Evolutionary conservation across 1,140 invertebrate genomes (phyloP), one percentile per base, ranked within the genome.

Genomic region (Stegodyphus mimosarum): DNA sequence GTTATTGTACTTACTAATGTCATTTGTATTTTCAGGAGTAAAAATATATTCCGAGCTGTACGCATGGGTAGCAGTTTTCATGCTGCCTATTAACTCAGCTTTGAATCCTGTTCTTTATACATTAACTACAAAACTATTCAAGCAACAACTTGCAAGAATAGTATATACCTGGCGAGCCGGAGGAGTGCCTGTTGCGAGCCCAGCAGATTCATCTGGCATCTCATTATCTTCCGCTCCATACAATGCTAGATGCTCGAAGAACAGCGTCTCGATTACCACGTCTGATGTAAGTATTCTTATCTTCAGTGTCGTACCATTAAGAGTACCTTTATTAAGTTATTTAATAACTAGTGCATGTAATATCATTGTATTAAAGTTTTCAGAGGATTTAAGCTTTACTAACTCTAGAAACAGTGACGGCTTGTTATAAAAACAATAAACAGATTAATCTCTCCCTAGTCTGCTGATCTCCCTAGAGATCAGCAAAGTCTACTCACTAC

Each of bases 91-190:
- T 49, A 93, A 93, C 88, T 92, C 92, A 0, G 92, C 92, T 48
- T 89, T 93, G 49, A 93, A 93, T 88, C 92, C 92, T 0, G 89
- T 93, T 0, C 89, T 93, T 7, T 93, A 93, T 88, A 93, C 92
- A 0, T 87, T 93, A 6, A 92, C 92, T 11, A 88, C 87, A 13
- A 85, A 85, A 64, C 50, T 87, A 6, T 88, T 88, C 87, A 87
- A 79, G 66, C 87, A 87, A 73, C 87, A 83, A 11, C 15, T 88
- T n/a, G 79, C 87, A 4, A 72, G 81, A 13, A 77, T 87, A 11
- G 77, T 88, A 15, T 86, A 86, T 63, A 86, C 75, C 5, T 86
- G 84, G 83, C 49, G 67, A 15, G 74, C 75, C 2, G 55, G 52
- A 0, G 66, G 64, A 2, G 55, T 78, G 5, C 50, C 9, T n/a